Conservation (phyloP, 2,797 vertebrate species). For the Myotis planiceps region DNA sequence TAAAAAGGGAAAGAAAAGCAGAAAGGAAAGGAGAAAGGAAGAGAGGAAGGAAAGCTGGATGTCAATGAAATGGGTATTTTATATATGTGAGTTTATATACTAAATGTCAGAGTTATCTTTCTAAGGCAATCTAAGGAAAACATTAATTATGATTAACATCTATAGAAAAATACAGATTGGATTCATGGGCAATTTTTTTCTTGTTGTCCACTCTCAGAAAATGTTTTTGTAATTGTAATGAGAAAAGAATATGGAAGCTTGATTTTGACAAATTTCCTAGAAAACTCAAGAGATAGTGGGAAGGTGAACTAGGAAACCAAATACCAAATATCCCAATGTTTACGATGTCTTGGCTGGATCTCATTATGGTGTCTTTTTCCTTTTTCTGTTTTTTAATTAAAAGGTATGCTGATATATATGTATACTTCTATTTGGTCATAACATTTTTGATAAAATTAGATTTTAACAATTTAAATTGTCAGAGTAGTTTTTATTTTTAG, state of each 20-base stretch:
- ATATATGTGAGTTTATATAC: background rate
- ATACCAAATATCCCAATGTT: background rate
- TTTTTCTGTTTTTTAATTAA: background rate
- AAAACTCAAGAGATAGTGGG: background rate
- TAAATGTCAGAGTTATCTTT: background rate
- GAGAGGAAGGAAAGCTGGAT: background rate
- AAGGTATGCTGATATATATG: background rate
- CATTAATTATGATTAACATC: background rate
- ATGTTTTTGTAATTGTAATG: background rate
- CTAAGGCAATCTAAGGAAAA: background rate
- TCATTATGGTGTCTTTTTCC: background rate
- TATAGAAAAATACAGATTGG: background rate
- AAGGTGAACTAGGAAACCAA: background rate
- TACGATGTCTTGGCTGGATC: background rate
- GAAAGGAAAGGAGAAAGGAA: background rate
- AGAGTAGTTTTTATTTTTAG: constrained; percentile 28
- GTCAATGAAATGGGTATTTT: background rate
- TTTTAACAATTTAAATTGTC: background rate
- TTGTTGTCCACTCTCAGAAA: background rate
- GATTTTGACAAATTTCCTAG: background rate
- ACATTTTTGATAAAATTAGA: constrained; percentile 1
- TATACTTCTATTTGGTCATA: background rate
- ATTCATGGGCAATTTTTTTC: background rate
- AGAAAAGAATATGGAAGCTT: background rate
- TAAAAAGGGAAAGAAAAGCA: no score